Conservation (phyloP, 2,113 vertebrate genomes). For the Steatornis caripensis region DNA sequence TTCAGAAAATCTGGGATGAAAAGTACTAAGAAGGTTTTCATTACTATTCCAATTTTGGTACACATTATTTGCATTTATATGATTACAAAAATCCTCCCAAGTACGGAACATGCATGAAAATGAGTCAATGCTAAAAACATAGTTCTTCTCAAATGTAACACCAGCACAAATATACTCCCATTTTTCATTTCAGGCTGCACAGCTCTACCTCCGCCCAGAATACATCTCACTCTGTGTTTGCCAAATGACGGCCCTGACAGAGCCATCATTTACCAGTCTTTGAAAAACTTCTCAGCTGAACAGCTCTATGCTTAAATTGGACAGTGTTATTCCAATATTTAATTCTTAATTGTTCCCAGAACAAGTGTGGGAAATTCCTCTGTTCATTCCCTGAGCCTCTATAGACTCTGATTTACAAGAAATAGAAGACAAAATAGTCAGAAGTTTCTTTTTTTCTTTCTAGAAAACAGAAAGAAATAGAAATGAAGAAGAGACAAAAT, state of each 20-base stretch:
- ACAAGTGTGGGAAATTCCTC: background rate
- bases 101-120: background rate
- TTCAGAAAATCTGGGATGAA: background rate
- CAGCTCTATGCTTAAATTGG: background rate
- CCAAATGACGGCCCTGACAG: background rate
- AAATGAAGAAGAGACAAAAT: background rate
- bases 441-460: background rate
- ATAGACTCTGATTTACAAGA: background rate
- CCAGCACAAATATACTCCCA: background rate
- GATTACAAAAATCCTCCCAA: background rate
- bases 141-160: background rate
- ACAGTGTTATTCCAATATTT: background rate
- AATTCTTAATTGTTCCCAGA: background rate
- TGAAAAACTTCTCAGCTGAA: background rate
- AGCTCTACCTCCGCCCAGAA: background rate
- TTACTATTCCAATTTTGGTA: background rate
- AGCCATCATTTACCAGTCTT: background rate
- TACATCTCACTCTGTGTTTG: background rate
- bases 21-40: background rate
- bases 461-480: background rate
- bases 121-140: background rate
- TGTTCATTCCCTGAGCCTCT: background rate
- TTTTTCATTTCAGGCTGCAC: background rate
- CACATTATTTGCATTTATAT: background rate
- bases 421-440: background rate